A percentile compares a stretch with the other conserved stretches of the same genome.
Evolutionary conservation across 2,113 vertebrate species (phyloP).

Genomic region (Centropus bengalensis): DNA sequence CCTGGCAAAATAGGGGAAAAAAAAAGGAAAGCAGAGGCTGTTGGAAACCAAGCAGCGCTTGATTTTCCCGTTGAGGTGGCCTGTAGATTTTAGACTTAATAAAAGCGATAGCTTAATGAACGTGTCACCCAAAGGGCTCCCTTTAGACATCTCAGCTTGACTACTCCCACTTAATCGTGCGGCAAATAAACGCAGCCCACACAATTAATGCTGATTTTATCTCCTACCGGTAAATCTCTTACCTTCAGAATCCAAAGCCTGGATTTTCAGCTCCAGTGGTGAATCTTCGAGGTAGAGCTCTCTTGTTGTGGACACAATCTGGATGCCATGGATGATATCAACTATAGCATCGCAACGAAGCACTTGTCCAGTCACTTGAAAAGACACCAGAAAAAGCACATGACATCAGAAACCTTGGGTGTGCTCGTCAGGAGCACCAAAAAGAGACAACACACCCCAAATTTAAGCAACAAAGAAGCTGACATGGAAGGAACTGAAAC

Average conservation of each 20-base stretch:
- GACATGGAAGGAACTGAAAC: not conserved
- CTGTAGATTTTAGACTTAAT: not conserved
- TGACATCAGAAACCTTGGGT: not conserved
- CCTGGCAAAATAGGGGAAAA: not conserved
- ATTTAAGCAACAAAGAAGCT: not conserved
- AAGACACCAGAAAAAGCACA: not conserved
- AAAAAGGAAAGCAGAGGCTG: not conserved
- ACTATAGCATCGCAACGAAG: constrained; percentile 95
- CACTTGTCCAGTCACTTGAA: constrained; percentile 89
- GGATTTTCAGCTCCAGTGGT: constrained; percentile 88
- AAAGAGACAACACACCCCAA: not conserved
- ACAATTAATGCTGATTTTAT: not conserved
- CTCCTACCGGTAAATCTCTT: not conserved
- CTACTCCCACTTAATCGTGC: not conserved
- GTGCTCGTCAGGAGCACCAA: not conserved
- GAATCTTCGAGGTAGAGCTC: constrained; percentile 97
- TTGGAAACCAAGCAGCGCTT: not conserved
- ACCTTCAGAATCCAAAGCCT: constrained; percentile 96
- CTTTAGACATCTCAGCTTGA: not conserved
- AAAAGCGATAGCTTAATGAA: not conserved
- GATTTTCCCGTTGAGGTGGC: not conserved
- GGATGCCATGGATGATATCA: constrained; percentile 90
- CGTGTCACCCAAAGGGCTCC: not conserved
- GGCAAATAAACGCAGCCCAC: not conserved
- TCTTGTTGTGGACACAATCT: constrained; percentile 93